Conservation (phyloP, 2,888 invertebrate species). For the Conops quadrifasciatus region DNA sequence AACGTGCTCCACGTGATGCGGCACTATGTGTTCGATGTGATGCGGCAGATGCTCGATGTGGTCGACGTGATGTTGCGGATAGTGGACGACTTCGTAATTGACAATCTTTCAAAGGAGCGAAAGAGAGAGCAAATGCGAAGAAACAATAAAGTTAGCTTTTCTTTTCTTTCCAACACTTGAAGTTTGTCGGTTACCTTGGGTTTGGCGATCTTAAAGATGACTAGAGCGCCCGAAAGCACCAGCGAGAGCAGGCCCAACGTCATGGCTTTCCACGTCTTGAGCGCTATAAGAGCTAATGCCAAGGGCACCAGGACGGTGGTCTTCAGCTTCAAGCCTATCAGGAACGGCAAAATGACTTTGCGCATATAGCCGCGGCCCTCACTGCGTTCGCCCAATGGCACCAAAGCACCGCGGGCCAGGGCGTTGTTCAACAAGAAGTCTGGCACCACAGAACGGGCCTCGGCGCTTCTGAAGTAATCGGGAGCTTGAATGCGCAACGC, state of each 20-base stretch:
- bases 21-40: constrained; percentile 65
- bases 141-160: constrained; percentile 16
- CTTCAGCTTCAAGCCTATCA: constrained; percentile 86
- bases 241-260: constrained; percentile 85
- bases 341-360: constrained; percentile 85
- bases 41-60: constrained; percentile 65
- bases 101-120: constrained; percentile 67
- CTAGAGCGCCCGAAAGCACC: constrained; percentile 84
- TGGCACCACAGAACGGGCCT: constrained; percentile 61
- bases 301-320: constrained; percentile 84
- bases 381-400: constrained; percentile 73
- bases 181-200: constrained; percentile 72
- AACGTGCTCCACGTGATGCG: constrained; percentile 60
- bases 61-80: constrained; percentile 70
- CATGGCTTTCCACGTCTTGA: constrained; percentile 90
- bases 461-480: constrained; percentile 67
- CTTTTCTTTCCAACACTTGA: too few species aligned
- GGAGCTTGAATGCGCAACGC: constrained; percentile 80
- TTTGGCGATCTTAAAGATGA: constrained; percentile 87
- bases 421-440: constrained; percentile 58
- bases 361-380: constrained; percentile 79
- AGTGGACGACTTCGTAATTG: constrained; percentile 88
- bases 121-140: background rate
- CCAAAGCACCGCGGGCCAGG: constrained; percentile 73
- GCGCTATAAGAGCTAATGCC: constrained; percentile 81